Percentiles rank a stretch among this genome's conserved stretches.
Conservation (phyloP, 2,888 invertebrate genomes). For the Trissolcus japonicus region DNA sequence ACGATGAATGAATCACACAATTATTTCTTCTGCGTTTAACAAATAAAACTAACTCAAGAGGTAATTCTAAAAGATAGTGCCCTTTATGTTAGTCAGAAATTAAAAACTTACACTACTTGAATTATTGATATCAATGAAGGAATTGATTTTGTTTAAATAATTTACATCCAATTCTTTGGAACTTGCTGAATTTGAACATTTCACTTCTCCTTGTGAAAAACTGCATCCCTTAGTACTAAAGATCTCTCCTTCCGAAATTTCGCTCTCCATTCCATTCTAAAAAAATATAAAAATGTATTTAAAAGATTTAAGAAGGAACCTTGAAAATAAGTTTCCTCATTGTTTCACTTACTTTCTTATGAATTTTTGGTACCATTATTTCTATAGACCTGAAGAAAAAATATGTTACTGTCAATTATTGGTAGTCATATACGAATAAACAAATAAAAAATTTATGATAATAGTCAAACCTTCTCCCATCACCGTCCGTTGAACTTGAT, state of each 20-base stretch:
- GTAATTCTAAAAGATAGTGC: not conserved
- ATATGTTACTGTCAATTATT: not conserved
- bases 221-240: constrained; percentile 19
- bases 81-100: too few relatives aligned
- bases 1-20: not conserved
- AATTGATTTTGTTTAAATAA: constrained; percentile 15
- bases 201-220: constrained; percentile 48
- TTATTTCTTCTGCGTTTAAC: not conserved
- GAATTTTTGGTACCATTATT: too few relatives aligned
- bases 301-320: not conserved
- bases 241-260: constrained; percentile 47
- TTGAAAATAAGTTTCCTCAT: not conserved
- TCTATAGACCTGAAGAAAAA: not conserved
- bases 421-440: not conserved
- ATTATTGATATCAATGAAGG: not conserved
- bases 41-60: too few relatives aligned
- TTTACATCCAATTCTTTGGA: constrained; percentile 8
- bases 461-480: constrained; percentile 14
- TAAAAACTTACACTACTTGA: not conserved
- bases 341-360: not conserved
- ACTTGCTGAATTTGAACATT: not conserved
- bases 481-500: not conserved
- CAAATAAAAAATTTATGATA: not conserved
- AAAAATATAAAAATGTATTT: not conserved
- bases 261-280: constrained; percentile 23